These are phyloP conservation scores for Alexandromys fortis DNA, from an alignment of 2,113 vertebrate genomes.

Conservation along the genomic window DNA sequence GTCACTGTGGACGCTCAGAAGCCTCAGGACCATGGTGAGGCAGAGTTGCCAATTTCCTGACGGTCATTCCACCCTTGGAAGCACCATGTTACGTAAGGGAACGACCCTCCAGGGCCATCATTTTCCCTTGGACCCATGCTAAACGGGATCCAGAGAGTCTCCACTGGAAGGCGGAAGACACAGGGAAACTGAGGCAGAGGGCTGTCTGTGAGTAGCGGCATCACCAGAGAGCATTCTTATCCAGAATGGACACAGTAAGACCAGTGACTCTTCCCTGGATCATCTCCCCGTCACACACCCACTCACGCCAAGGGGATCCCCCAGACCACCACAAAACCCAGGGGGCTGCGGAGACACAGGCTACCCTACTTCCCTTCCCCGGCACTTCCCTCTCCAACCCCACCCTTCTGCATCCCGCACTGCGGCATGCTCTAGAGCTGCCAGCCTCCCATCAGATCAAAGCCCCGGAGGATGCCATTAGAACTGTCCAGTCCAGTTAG, in stretches of 20 bases:
- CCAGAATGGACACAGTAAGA: not conserved
- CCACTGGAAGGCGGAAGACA: not conserved
- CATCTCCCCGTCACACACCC: not conserved
- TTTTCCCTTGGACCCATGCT: not conserved
- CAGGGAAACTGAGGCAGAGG: not conserved
- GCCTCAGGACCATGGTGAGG: not conserved
- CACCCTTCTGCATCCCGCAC: not conserved
- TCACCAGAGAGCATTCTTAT: not conserved
- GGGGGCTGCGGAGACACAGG: not conserved
- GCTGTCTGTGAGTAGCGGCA: not conserved
- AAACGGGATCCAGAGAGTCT: not conserved
- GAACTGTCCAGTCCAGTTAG: slow-evolving; percentile 89
- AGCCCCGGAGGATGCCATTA: slow-evolving; percentile 85
- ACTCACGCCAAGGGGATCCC: not conserved
- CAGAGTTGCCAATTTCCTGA: rapidly evolving
- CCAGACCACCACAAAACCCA: rapidly evolving
- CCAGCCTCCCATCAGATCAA: slow-evolving; percentile 84
- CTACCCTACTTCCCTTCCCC: not conserved
- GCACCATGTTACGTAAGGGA: not conserved
- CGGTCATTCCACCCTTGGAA: not conserved
- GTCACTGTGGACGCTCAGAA: not conserved
- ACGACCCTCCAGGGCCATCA: not conserved
- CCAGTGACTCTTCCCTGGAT: not conserved
- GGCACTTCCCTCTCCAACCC: slow-evolving; percentile 34
- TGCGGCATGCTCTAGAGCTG: slow-evolving; percentile 45